phyloP scores from a whole-genome alignment of 2,888 invertebrate species.

The Rhabditoides inermis region DNA sequence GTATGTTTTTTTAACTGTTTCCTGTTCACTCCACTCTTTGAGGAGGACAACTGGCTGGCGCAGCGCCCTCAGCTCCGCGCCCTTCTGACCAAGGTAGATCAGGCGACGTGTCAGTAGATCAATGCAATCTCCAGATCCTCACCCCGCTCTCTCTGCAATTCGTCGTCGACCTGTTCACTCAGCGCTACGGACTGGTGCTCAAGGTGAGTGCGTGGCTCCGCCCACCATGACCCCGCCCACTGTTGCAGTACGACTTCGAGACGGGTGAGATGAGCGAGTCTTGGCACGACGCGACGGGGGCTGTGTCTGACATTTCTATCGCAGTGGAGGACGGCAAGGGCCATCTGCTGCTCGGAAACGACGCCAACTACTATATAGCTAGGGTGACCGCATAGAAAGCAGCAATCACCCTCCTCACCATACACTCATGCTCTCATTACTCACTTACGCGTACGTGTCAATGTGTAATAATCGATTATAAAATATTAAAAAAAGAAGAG shows the following conservation, averaged over 20 bases:
- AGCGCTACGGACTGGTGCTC: conserved; percentile 14
- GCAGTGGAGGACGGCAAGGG: conserved; percentile 29
- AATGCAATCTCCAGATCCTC: conserved; percentile 5
- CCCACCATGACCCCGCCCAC: no score
- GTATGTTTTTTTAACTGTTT: no score
- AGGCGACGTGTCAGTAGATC: neutral
- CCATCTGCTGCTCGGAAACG: conserved; percentile 22
- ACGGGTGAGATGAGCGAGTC: conserved; percentile 22
- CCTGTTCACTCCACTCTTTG: no score
- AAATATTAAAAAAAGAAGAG: no score
- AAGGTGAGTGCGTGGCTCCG: conserved; percentile 16
- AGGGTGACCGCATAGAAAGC: no score
- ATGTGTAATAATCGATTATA: no score
- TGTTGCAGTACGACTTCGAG: conserved; percentile 11
- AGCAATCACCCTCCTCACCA: no score
- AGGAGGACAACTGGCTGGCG: conserved; percentile 15
- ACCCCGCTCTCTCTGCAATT: conserved; percentile 14
- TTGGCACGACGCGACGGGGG: conserved; percentile 20
- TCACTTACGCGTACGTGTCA: no score
- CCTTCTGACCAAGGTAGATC: conserved; percentile 18
- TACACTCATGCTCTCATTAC: no score
- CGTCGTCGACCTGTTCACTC: conserved; percentile 10
- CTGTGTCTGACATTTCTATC: conserved; percentile 12
- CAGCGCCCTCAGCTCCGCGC: conserved; percentile 16
- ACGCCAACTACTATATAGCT: conserved; percentile 24